Evolutionary conservation across 2,113 vertebrate species (phyloP).

Genomic region (Stigmatopora argus): DNA sequence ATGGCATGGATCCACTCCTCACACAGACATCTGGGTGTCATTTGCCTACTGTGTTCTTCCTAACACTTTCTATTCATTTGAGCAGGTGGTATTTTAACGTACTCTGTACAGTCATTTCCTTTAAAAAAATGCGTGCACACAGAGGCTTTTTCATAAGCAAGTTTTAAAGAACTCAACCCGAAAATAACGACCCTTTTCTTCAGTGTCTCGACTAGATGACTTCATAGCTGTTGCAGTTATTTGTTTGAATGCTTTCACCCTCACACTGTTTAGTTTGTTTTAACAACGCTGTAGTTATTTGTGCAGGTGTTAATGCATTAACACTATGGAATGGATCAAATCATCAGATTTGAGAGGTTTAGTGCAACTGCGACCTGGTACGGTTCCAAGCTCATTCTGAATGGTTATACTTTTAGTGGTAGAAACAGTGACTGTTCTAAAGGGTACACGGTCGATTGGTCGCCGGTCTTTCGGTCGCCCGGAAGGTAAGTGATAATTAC

Average conservation of each 20-base stretch:
- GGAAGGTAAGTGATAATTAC: too few species aligned
- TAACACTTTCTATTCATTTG: slow-evolving; percentile 1
- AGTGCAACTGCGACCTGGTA: neutral
- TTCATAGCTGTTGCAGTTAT: neutral
- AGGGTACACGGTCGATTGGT: too few species aligned
- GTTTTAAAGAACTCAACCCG: neutral
- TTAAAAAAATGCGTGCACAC: neutral
- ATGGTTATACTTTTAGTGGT: too few species aligned
- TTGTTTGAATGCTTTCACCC: neutral
- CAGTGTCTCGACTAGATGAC: neutral
- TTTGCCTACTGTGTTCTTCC: slow-evolving; percentile 5
- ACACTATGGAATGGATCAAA: neutral
- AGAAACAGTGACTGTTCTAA: too few species aligned
- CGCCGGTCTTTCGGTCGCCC: too few species aligned
- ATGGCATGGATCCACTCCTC: neutral
- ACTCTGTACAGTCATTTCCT: neutral
- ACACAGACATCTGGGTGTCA: slow-evolving; percentile 1
- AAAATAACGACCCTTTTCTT: slow-evolving; percentile 4
- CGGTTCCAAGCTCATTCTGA: too few species aligned
- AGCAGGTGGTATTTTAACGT: slow-evolving; percentile 2
- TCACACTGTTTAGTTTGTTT: neutral
- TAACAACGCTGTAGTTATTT: neutral
- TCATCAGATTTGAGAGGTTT: neutral
- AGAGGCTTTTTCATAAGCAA: neutral
- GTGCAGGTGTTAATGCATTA: neutral